phyloP scores from a whole-genome alignment of 2,113 vertebrate species.

The Peromyscus californicus region DNA sequence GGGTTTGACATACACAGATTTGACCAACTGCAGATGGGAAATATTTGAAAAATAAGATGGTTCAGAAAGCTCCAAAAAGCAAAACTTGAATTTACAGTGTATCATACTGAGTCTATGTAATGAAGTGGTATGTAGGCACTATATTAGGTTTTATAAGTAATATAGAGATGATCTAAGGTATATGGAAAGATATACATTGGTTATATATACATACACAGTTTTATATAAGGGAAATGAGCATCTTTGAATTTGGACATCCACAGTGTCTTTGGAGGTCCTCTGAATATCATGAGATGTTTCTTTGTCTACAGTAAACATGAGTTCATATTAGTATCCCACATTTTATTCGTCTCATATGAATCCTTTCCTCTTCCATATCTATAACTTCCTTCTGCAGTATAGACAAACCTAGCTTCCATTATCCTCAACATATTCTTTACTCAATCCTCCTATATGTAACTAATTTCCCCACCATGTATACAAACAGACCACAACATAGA shows the following conservation, averaged over 20 bases:
- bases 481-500: not conserved
- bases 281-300: not conserved
- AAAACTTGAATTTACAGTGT: not conserved
- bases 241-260: not conserved
- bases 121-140: not conserved
- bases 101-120: not conserved
- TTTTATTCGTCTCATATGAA: not conserved
- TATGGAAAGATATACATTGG: not conserved
- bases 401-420: slow-evolving; percentile 26
- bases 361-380: not conserved
- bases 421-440: not conserved
- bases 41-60: not conserved
- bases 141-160: not conserved
- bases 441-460: not conserved
- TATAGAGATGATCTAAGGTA: not conserved
- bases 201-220: not conserved
- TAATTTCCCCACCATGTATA: not conserved
- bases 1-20: not conserved
- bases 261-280: not conserved
- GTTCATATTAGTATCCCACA: not conserved
- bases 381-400: not conserved
- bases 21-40: not conserved
- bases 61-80: not conserved
- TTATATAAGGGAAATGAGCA: not conserved
- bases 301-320: slow-evolving; percentile 16